These are phyloP conservation scores for Ibycter americanus DNA, from an alignment of 2,797 vertebrate genomes.

Conservation along the genomic window DNA sequence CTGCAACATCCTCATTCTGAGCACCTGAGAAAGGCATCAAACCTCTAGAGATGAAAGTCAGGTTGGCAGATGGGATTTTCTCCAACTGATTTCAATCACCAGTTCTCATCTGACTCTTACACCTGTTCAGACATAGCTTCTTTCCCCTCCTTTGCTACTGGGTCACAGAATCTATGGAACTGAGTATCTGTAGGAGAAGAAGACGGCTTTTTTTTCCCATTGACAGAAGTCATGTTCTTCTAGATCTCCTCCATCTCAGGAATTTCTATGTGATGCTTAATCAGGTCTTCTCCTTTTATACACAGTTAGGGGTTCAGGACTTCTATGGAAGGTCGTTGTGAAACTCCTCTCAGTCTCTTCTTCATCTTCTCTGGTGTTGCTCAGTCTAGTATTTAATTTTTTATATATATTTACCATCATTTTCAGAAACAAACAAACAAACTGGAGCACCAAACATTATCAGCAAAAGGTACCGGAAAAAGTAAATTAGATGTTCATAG, in stretches of 20 bases:
- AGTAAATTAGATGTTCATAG: not conserved
- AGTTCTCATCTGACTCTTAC: not conserved
- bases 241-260: not conserved
- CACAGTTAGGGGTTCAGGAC: not conserved
- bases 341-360: not conserved
- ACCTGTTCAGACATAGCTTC: not conserved
- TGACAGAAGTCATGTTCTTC: not conserved
- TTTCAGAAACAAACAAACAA: not conserved
- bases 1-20: not conserved
- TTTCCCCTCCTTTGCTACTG: not conserved
- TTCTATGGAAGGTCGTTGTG: not conserved
- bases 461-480: not conserved
- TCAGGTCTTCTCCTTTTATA: not conserved
- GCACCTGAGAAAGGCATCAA: not conserved
- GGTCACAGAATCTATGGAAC: not conserved
- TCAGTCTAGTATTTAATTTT: not conserved
- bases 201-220: rapidly evolving
- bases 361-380: not conserved
- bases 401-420: not conserved
- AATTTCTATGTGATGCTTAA: not conserved
- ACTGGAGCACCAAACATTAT: not conserved
- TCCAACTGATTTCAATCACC: not conserved
- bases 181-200: not conserved
- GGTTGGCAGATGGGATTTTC: not conserved
- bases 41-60: not conserved